Evolutionary conservation across 2,113 vertebrate species (phyloP), one percentile per base, ranked within the genome.

Genomic region (Todiramphus chloris): DNA sequence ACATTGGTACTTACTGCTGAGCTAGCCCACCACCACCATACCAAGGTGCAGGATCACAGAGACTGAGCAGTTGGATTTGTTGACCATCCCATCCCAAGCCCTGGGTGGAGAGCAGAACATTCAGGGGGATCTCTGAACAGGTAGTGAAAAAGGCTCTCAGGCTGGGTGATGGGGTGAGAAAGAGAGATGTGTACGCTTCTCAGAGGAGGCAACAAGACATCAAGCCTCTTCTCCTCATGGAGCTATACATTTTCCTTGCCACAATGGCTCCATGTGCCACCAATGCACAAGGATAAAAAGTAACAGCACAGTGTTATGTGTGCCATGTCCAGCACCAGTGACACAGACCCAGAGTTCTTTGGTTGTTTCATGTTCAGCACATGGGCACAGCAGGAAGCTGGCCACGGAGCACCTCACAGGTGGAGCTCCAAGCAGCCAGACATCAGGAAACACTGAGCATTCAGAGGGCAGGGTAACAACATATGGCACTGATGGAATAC

Each of bases 141-240:
- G 13, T 55, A 28, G 58, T 48, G 6, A 44, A 69, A 84, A 84
- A 70, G 39, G 46, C 9, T 27, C 28, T 63, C 1, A 0, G 53
- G 31, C 6, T 50, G 41, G 50, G 11, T 30, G 33, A 76, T 17
- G 11, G 8, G 15, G 48, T 88, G 39, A 62, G 18, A 53, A 66
- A 58, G 79, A 69, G 6, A 16, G 19, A 55, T 11, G 15, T 14
- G 13, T 68, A 31, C 15, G 5, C 2, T 44, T 55, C 43, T 41
- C 2, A 0, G 17, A 62, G 50, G 18, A 77, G 58, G 31, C 14
- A 16, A 20, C 43, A 44, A 83, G 53, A 51, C 0, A 0, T 27
- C 25, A 53, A 44, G 19, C 17, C 16, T 87, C 59, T 56, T 56
- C 44, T 90, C 31, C 63, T 16, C 1, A 0, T 13, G 31, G 51